Evolutionary conservation across 1,140 invertebrate genomes (phyloP).

Genomic region (Macrobrachium rosenbergii): DNA sequence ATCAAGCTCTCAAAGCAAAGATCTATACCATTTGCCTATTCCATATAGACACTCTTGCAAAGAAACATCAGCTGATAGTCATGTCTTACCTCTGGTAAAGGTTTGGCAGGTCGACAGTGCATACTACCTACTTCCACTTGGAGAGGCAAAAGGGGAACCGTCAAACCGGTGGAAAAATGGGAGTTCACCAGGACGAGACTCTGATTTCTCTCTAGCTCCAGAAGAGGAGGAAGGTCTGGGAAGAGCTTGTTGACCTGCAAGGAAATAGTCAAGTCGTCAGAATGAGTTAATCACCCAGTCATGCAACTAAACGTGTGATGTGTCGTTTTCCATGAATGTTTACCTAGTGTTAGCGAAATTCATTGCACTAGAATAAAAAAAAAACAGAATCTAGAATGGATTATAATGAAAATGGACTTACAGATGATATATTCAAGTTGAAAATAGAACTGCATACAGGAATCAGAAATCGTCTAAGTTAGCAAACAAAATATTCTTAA

Average conservation of each 20-base stretch:
- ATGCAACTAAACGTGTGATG: too few species aligned
- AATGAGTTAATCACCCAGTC: too few species aligned
- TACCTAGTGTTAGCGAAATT: too few species aligned
- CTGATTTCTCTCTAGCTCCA: neutral
- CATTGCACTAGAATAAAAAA: too few species aligned
- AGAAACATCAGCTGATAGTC: neutral
- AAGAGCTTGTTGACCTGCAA: neutral
- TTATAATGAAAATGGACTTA: too few species aligned
- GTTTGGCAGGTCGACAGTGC: slow-evolving; percentile 7
- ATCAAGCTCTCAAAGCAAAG: neutral
- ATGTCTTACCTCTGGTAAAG: slow-evolving; percentile 15
- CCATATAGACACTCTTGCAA: neutral
- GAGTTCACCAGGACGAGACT: slow-evolving; percentile 2
- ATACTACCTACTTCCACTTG: slow-evolving; percentile 7
- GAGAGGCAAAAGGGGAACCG: too few species aligned
- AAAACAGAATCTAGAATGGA: too few species aligned
- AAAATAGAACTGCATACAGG: neutral
- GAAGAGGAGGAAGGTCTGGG: neutral
- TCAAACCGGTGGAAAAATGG: neutral
- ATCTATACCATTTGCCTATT: too few species aligned
- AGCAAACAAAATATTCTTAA: neutral
- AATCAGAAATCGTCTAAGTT: neutral
- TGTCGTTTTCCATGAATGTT: too few species aligned
- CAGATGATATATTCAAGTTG: neutral
- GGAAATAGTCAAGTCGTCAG: neutral